Evolutionary conservation across 2,888 invertebrate genomes (phyloP).

Genomic region (Agrochola circellaris): DNA sequence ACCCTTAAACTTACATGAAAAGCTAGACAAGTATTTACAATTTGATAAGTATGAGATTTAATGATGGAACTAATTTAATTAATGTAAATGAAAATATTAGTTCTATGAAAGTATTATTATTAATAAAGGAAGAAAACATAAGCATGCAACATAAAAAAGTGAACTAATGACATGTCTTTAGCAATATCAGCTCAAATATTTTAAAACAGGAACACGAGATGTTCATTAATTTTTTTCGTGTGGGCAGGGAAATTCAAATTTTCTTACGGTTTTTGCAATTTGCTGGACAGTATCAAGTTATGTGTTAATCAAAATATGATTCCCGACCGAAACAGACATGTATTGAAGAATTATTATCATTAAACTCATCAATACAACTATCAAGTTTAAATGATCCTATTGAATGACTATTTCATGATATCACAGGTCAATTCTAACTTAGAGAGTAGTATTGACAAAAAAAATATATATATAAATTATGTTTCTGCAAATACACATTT

Average conservation of each 20-base stretch:
- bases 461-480: too few species aligned
- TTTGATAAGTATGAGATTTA: conserved; percentile 23
- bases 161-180: conserved; percentile 35
- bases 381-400: background rate
- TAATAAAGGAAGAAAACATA: conserved; percentile 13
- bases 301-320: background rate
- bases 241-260: background rate
- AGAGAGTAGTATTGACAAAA: background rate
- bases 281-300: background rate
- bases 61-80: conserved; percentile 25
- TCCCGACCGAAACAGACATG: background rate
- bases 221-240: background rate
- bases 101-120: conserved; percentile 22
- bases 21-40: conserved; percentile 2
- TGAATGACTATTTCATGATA: too few species aligned
- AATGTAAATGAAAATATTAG: conserved; percentile 25
- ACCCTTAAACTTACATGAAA: conserved; percentile 8
- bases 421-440: background rate
- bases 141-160: conserved; percentile 58
- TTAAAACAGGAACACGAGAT: background rate
- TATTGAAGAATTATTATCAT: background rate
- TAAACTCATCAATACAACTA: background rate
- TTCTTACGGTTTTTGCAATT: background rate
- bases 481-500: background rate
- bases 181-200: background rate